Percentiles rank a stretch among this genome's conserved stretches.
These are phyloP conservation scores for Orycteropus afer DNA, from an alignment of 2,113 vertebrate genomes.

Conservation along the genomic window DNA sequence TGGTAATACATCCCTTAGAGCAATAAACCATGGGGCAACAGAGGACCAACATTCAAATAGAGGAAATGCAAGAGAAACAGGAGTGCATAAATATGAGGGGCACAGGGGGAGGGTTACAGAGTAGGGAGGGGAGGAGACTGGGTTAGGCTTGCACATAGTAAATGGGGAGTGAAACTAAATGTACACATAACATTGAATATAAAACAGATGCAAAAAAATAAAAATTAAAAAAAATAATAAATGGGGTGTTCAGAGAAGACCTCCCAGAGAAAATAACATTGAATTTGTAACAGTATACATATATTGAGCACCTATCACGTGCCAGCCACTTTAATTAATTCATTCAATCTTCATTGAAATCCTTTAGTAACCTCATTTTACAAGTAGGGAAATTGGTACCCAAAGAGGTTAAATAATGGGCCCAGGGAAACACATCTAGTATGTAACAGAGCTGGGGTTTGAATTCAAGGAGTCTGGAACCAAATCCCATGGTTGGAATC, in stretches of 20 bases:
- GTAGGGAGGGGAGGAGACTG: too few relatives aligned
- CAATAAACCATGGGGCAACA: too few relatives aligned
- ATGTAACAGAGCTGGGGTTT: neutral
- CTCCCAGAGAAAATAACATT: neutral
- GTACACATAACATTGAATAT: too few relatives aligned
- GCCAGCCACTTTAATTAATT: neutral
- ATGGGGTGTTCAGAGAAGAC: neutral
- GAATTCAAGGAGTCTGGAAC: neutral
- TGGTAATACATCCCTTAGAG: too few relatives aligned
- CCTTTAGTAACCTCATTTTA: slow-evolving; percentile 23
- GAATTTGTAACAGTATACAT: neutral
- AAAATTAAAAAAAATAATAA: neutral
- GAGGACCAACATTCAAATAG: too few relatives aligned
- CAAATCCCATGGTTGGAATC: neutral
- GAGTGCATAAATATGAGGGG: too few relatives aligned
- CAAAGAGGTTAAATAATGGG: neutral
- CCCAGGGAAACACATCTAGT: neutral
- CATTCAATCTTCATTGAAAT: neutral
- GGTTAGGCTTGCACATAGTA: too few relatives aligned
- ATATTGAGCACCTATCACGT: neutral
- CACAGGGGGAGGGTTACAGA: too few relatives aligned
- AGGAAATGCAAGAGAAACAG: too few relatives aligned
- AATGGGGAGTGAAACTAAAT: too few relatives aligned
- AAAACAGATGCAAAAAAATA: too few relatives aligned
- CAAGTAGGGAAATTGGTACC: neutral